Evolutionary conservation across 2,797 vertebrate species (phyloP), one percentile per base, ranked within the genome.

Genomic region (Phrynocephalus vlangalii): DNA sequence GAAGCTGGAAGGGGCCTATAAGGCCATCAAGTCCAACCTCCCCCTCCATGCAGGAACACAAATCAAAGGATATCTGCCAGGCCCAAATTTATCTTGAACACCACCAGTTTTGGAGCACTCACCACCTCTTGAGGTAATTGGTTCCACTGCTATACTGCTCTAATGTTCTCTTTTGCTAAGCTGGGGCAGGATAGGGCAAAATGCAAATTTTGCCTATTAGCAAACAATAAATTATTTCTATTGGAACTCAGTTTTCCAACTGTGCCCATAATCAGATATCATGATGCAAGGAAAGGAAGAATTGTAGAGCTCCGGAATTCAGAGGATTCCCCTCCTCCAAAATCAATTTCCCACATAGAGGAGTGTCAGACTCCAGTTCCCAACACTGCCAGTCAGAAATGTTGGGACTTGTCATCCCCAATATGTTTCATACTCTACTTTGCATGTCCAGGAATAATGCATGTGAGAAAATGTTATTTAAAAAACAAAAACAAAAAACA

Each of bases 401-500:
- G 16, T 48, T 78, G 26, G 22, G 38, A 52, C 9, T 70, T 85
- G 28, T 83, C 6, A 63, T 9, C 22, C 1, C 11, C 26, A 52
- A 63, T 50, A 71, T 22, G 33, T 44, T 30, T 33, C 73, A 28
- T 33, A 30, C 2, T 18, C 24, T 30, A 30, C 22, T 18, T 3
- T 28, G 84, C 56, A 87, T 68, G 1, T 52, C 7, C 3, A 1
- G 11, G 22, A 76, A 91, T 84, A 15, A 63, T 77, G 28, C 79
- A 91, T 20, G 44, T 63, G 11, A 38, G 24, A 5, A 3, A 33
- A 50, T 44, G 33, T 28, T 5, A 16, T 80, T 84, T 79, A 86
- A 83, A 30, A 89, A 52, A n/a, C 26, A 28, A 77, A 4, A 11
- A 15, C 22, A 86, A 44, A 82, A 86, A 44, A 82, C 28, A 70